These are phyloP conservation scores for Lanius ludovicianus DNA, from an alignment of 2,113 vertebrate genomes.

Conservation along the genomic window DNA sequence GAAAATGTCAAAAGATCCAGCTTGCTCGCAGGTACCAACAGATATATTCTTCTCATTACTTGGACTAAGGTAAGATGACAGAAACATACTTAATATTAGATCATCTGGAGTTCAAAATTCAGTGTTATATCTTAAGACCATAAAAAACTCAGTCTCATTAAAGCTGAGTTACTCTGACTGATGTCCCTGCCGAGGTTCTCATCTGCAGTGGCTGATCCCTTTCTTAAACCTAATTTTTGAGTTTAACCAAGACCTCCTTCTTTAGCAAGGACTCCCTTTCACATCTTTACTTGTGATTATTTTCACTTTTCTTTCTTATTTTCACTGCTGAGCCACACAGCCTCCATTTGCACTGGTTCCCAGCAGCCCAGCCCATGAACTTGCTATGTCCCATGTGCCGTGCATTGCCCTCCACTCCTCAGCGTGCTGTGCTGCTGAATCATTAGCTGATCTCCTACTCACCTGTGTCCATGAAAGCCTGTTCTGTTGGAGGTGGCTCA, in stretches of 20 bases:
- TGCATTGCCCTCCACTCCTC: rapidly evolving
- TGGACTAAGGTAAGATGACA: background rate
- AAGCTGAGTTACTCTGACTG: background rate
- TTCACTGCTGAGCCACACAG: background rate
- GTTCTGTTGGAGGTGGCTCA: background rate
- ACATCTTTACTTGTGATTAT: background rate
- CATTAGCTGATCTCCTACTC: background rate
- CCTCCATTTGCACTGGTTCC: background rate
- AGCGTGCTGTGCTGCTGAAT: rapidly evolving
- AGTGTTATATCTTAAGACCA: background rate
- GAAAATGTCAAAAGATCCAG: background rate
- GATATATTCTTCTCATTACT: background rate
- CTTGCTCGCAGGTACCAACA: background rate
- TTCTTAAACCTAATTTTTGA: background rate
- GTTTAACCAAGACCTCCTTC: background rate
- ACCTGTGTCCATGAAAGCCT: background rate
- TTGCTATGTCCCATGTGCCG: rapidly evolving
- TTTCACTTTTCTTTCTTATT: background rate
- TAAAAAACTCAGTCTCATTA: background rate
- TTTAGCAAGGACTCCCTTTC: background rate
- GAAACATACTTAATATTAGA: background rate
- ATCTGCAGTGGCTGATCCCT: background rate
- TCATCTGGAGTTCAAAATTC: background rate
- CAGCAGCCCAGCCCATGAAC: background rate
- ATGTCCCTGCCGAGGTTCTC: background rate